Base-by-base conservation (phyloP, 2,888 invertebrate species). In the Chymomyza caudatula region DNA sequence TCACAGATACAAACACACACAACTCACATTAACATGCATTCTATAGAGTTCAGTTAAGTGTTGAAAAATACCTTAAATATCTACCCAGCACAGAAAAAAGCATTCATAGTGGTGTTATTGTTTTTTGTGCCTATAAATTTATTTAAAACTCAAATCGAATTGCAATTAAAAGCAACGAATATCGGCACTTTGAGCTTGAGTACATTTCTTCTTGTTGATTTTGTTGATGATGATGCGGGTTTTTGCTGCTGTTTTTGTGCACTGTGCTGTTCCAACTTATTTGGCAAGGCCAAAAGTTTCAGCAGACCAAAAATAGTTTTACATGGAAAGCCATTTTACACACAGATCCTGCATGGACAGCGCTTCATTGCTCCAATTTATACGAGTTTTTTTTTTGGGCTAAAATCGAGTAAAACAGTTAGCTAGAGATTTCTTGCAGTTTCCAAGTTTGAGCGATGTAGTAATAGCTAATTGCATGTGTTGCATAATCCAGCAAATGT, bases 161-260 rank as follows among this genome's bases (percentile, higher is more conserved):
- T 59, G 59, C 51, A 59, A 59, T 59, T 59, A 59, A 59, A 23
- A 51, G 59, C 19, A 51, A 51, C 37, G 43, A 43, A 42, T 56
- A 25, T 25, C 19, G 19, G 47, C 19, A 47, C 29, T 37, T 47
- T 47, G 47, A 15, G 47, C 19, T 13, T 47, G 47, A 17, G 15
- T 47, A 6, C 47, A 47, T 47, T 47, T 13, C 15, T 53, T 53
- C 15, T 25, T 8, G 22, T 53, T 53, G 53, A 22, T 25, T 11
- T 25, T 17, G n/a, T 53, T 53, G 53, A 20, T 53, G 47, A 15
- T 47, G 47, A 8, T 19, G 44, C 15, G 11, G 44, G 47, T 19
- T 47, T 13, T 47, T 19, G 47, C 19, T 47, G 3, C n/a, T 47
- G 47, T 47, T 47, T 15, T 47, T 47, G 47, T 37, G 47, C 15